These are phyloP conservation scores for Prionailurus bengalensis DNA, from an alignment of 2,113 vertebrate genomes.

Conservation along the genomic window DNA sequence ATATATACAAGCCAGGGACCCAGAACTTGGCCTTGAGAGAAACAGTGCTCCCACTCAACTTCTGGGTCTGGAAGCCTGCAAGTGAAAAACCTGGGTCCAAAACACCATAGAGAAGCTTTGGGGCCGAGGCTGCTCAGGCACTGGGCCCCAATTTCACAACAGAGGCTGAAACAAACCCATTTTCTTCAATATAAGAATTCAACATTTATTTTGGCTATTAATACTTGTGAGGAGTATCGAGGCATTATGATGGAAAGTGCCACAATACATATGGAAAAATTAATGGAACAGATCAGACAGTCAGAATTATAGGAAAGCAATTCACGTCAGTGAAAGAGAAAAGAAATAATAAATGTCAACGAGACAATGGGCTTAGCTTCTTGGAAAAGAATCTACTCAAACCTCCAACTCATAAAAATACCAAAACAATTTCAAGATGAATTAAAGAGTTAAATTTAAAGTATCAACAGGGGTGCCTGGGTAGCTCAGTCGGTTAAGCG, in stretches of 20 bases:
- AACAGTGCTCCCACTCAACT: not conserved
- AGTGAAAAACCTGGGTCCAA: not conserved
- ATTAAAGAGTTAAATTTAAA: slow-evolving; percentile 50
- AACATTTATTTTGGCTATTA: not conserved
- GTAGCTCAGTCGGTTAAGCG: too few species aligned
- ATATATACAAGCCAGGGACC: not conserved
- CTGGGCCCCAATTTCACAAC: not conserved
- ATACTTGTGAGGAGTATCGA: not conserved
- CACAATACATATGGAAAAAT: not conserved
- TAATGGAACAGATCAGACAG: not conserved
- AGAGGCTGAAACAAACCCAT: not conserved
- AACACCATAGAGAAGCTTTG: not conserved
- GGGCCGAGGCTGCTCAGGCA: not conserved
- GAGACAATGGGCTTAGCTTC: not conserved
- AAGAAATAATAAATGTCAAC: not conserved
- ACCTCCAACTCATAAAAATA: not conserved
- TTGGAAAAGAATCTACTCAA: slow-evolving; percentile 14
- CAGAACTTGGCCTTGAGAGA: not conserved
- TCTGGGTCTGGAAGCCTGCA: not conserved
- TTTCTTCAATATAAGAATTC: not conserved
- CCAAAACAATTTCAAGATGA: slow-evolving; percentile 17
- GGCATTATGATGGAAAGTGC: not conserved
- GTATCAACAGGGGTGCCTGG: not conserved
- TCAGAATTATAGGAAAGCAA: not conserved
- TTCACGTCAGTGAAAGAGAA: not conserved